Conservation (phyloP, 2,888 invertebrate genomes). For the Conistra vaccinii region DNA sequence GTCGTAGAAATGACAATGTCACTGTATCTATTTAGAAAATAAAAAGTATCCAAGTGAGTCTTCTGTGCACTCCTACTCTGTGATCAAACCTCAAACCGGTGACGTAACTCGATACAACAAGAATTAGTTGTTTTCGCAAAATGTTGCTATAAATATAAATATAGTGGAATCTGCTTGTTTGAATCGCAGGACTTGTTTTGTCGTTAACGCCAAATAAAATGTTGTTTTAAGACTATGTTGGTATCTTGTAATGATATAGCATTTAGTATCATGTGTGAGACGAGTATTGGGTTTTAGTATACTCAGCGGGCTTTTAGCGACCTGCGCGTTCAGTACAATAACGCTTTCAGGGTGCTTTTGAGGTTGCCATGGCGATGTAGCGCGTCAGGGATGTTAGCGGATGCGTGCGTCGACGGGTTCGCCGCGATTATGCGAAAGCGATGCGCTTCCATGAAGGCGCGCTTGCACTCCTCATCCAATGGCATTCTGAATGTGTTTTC, state of each 20-base stretch:
- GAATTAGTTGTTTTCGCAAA: slow-evolving; percentile 63
- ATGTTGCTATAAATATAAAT: slow-evolving; percentile 51
- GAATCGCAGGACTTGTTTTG: slow-evolving; percentile 37
- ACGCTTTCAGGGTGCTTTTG: too few relatives aligned
- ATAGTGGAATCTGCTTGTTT: slow-evolving; percentile 42
- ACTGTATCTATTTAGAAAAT: background rate
- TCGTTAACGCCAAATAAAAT: slow-evolving; percentile 43
- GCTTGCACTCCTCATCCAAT: too few relatives aligned
- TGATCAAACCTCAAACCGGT: slow-evolving; percentile 49
- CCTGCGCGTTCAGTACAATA: too few relatives aligned
- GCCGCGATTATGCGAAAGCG: too few relatives aligned
- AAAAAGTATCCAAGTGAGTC: slow-evolving; percentile 6
- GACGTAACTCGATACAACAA: slow-evolving; percentile 62
- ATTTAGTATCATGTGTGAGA: slow-evolving; percentile 28
- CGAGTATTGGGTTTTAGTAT: background rate
- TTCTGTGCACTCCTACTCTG: slow-evolving; percentile 23
- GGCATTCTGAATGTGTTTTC: too few relatives aligned
- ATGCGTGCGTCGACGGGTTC: too few relatives aligned
- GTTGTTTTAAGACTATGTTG: slow-evolving; percentile 36
- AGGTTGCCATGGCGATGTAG: too few relatives aligned
- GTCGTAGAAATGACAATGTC: background rate
- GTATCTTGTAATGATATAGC: slow-evolving; percentile 24
- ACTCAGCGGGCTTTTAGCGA: too few relatives aligned
- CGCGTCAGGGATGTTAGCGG: too few relatives aligned
- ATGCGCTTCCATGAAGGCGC: too few relatives aligned